Evolutionary conservation across 2,113 vertebrate genomes (phyloP).

Genomic region (Pachyramphus minor): DNA sequence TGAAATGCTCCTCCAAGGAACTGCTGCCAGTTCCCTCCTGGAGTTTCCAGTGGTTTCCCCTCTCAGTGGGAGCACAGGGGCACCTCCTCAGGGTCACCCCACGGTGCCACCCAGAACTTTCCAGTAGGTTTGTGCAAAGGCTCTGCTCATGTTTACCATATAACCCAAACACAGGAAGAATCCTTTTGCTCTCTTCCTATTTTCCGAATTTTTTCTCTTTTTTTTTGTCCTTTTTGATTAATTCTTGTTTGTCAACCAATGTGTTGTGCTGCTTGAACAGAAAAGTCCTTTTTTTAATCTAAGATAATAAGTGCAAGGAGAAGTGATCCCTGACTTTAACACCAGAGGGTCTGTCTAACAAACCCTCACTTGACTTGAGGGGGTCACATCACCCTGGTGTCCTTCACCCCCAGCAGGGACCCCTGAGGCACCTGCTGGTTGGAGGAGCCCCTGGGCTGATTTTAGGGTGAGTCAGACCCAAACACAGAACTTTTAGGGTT

Average conservation of each 20-base stretch:
- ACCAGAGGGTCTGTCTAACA: neutral
- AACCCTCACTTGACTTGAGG: neutral
- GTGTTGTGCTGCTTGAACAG: neutral
- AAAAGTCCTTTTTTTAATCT: neutral
- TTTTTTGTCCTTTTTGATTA: neutral
- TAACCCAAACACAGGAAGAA: neutral
- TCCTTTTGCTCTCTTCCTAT: neutral
- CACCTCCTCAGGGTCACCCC: neutral
- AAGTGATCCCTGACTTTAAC: neutral
- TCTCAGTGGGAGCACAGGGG: slow-evolving; percentile 1
- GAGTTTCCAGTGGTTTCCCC: slow-evolving; percentile 7
- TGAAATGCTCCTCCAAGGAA: slow-evolving; percentile 43
- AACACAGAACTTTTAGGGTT: neutral
- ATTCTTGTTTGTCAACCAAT: neutral
- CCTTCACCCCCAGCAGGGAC: neutral
- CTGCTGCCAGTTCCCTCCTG: neutral
- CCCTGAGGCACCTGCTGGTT: neutral
- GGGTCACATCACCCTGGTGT: neutral
- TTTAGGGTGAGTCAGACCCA: neutral
- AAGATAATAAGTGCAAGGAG: neutral
- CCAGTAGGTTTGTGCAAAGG: neutral
- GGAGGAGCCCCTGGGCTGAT: neutral
- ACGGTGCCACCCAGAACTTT: neutral
- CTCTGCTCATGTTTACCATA: neutral
- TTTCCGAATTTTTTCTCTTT: neutral